Percentiles rank a stretch among this genome's conserved stretches.
Conservation (phyloP, 1,140 invertebrate species). For the Drosophila truncata region DNA sequence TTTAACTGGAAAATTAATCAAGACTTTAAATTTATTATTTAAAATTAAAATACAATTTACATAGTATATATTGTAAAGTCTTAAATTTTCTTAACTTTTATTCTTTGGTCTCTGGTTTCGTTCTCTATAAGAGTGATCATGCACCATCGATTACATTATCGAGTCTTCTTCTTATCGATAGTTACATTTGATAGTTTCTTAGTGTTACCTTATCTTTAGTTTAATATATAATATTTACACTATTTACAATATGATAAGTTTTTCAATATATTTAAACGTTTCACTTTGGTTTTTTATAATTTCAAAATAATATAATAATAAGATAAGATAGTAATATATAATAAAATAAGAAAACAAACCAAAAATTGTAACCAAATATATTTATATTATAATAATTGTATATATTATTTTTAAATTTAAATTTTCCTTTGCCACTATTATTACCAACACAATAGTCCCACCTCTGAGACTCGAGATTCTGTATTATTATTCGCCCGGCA, state of each 20-base stretch:
- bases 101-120: too few species aligned
- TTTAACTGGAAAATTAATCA: not conserved
- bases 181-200: too few species aligned
- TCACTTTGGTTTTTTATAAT: not conserved
- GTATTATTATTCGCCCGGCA: conserved; percentile 6
- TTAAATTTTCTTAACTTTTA: too few species aligned
- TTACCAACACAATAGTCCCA: too few species aligned
- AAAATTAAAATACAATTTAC: not conserved
- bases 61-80: not conserved
- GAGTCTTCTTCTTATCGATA: too few species aligned
- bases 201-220: too few species aligned
- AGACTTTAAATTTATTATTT: too few species aligned
- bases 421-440: not conserved
- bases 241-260: not conserved
- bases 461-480: not conserved
- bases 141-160: too few species aligned
- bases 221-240: too few species aligned
- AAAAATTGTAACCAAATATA: not conserved
- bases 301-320: not conserved
- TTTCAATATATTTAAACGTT: not conserved
- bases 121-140: too few species aligned
- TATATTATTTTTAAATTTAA: not conserved
- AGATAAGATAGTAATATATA: too few species aligned
- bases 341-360: not conserved
- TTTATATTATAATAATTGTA: too few species aligned